Evolutionary conservation across 2,797 vertebrate genomes (phyloP), one percentile per base, ranked within the genome.

Genomic region (Acrossocheilus wenchowensis): DNA sequence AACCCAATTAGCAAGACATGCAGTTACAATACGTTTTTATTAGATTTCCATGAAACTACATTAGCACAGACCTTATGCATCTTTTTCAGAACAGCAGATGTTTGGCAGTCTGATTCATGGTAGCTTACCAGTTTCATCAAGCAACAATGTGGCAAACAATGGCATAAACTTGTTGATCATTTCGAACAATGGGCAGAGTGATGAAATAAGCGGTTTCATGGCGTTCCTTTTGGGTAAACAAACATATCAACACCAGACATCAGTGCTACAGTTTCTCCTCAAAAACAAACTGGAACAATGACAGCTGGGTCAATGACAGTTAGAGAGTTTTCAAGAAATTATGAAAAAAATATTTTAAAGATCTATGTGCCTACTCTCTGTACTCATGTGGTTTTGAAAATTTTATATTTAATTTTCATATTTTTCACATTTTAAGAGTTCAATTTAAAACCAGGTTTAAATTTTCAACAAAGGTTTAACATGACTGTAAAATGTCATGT

Each of bases 71-170:
- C 11, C 60, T 62, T 12, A 7, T 1, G 0, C 19, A 81, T 21
- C 10, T 64, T 64, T 60, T 36, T 36, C 7, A 45, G 54, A 19
- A 62, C 19, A 54, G 39, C 8, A 50, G 52, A 41, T 4, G 41
- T 71, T 30, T 74, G 60, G 73, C 23, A 43, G 75, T 39, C 30
- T 73, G 66, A 83, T 36, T 83, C 86, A 87, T 73, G 45, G n/a
- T 54, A 64, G 45, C 3, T 19, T 45, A 23, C 12, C 6, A 50
- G 43, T 84, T 69, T 30, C 19, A 78, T 48, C 54, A 78, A 52
- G 64, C 54, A 68, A 81, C n/a, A 80, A 41, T 52, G 52, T 72
- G 34, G 11, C n/a, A 85, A 83, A 86, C 74, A 86, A 57, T 64
- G 19, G 72, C 30, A 21, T 26, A 23, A 79, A 54, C 45, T 66